Evolutionary conservation across 2,888 invertebrate genomes (phyloP).

Genomic region (Drosophila tripunctata): DNA sequence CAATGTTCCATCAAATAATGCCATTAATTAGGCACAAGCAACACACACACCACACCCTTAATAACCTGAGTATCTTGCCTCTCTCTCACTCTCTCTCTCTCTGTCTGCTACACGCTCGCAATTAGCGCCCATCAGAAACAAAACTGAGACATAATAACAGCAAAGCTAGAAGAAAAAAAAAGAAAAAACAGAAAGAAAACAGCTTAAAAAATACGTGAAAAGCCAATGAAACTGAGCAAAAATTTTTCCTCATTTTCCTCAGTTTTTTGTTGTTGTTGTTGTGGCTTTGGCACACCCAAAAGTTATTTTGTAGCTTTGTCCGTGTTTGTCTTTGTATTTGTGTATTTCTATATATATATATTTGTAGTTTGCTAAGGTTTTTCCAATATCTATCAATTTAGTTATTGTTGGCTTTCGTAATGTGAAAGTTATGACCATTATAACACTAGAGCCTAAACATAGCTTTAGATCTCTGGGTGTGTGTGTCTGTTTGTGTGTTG

Average conservation of each 20-base stretch:
- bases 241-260: conserved; percentile 35
- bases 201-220: conserved; percentile 35
- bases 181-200: conserved; percentile 29
- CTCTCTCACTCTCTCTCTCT: conserved; percentile 9
- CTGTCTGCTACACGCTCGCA: conserved; percentile 47
- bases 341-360: too few relatives aligned
- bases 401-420: conserved; percentile 32
- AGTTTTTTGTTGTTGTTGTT: conserved; percentile 18
- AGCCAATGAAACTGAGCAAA: conserved; percentile 52
- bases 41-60: conserved; percentile 50
- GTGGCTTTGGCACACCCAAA: conserved; percentile 50
- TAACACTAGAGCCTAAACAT: conserved; percentile 14
- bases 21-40: conserved; percentile 70
- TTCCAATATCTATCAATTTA: conserved; percentile 49
- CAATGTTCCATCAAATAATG: conserved; percentile 68
- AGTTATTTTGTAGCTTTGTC: conserved; percentile 26
- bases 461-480: background rate
- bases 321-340: conserved; percentile 21
- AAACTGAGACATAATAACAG: conserved; percentile 69
- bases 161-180: conserved; percentile 23
- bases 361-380: conserved; percentile 45
- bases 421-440: conserved; percentile 53
- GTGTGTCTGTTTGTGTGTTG: background rate
- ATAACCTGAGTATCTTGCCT: conserved; percentile 15
- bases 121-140: conserved; percentile 70